Percentiles rank a stretch among this genome's conserved stretches.
phyloP scores from a whole-genome alignment of 2,888 invertebrate species.

The Atrina japonica region DNA sequence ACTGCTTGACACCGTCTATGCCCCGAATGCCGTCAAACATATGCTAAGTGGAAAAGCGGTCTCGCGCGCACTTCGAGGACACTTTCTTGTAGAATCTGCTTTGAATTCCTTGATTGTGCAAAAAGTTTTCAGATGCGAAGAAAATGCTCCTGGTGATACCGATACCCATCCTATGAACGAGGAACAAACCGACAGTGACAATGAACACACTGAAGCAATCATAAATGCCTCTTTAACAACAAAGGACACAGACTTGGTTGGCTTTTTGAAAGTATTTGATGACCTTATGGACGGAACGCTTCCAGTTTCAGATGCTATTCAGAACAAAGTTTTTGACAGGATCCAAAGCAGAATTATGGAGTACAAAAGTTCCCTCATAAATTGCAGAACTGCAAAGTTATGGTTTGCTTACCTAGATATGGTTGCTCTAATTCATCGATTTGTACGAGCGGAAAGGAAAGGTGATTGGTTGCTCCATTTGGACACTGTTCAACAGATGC shows the following conservation, averaged over 20 bases:
- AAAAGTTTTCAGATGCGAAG: background rate
- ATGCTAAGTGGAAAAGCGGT: conserved; percentile 63
- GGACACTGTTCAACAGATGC: conserved; percentile 48
- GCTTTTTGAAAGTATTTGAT: too few relatives aligned
- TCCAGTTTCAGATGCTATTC: background rate
- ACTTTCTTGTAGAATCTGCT: conserved; percentile 53
- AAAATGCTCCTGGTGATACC: too few relatives aligned
- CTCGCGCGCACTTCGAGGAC: conserved; percentile 52
- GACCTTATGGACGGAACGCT: too few relatives aligned
- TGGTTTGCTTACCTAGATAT: conserved; percentile 41
- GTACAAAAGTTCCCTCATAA: background rate
- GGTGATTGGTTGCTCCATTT: conserved; percentile 59
- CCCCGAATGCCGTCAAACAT: conserved; percentile 56
- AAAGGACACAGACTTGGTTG: too few relatives aligned
- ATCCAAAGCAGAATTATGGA: background rate
- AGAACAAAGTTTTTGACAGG: conserved; percentile 4
- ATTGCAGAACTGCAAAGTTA: conserved; percentile 31
- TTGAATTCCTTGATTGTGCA: conserved; percentile 18
- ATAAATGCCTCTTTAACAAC: background rate
- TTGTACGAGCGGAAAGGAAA: conserved; percentile 54
- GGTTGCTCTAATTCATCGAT: conserved; percentile 36
- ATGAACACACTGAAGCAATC: background rate
- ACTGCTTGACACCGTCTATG: conserved; percentile 59
- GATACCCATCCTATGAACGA: background rate
- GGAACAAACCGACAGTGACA: background rate